phyloP scores from a whole-genome alignment of 2,113 vertebrate genomes.

The Zootoca vivipara region DNA sequence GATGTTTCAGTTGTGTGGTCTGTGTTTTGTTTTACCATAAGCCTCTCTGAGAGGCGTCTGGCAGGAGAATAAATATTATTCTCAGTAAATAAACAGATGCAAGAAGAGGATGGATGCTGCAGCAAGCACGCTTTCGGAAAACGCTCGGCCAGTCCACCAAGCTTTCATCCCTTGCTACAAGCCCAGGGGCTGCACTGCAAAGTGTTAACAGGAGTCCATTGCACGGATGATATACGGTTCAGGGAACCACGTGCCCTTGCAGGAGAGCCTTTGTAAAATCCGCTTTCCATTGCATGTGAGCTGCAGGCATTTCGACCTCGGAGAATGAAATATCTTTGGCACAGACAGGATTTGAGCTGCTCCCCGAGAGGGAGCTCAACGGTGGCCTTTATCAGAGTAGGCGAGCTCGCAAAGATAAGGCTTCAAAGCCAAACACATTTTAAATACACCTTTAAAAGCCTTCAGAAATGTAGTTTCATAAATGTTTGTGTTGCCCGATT shows the following conservation, averaged over 20 bases:
- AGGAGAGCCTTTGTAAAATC: neutral
- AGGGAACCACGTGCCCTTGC: rapidly evolving
- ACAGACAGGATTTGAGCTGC: neutral
- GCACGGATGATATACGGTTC: rapidly evolving
- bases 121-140: neutral
- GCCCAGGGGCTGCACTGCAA: neutral
- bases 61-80: no score
- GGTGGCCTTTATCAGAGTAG: constrained; percentile 53
- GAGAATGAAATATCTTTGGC: constrained; percentile 23
- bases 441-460: constrained; percentile 75
- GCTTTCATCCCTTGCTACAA: neutral
- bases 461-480: constrained; percentile 70
- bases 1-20: no score
- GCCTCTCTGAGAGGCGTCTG: no score
- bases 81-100: no score
- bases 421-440: constrained; percentile 76
- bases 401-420: constrained; percentile 75
- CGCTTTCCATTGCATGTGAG: neutral
- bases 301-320: constrained; percentile 2
- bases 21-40: no score
- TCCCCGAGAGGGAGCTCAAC: constrained; percentile 43
- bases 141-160: neutral
- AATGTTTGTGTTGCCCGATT: constrained; percentile 78
- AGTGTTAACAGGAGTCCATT: neutral
- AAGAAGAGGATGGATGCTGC: no score